Evolutionary conservation across 2,797 vertebrate genomes (phyloP), one percentile per base, ranked within the genome.

Genomic region (Morelia viridis): DNA sequence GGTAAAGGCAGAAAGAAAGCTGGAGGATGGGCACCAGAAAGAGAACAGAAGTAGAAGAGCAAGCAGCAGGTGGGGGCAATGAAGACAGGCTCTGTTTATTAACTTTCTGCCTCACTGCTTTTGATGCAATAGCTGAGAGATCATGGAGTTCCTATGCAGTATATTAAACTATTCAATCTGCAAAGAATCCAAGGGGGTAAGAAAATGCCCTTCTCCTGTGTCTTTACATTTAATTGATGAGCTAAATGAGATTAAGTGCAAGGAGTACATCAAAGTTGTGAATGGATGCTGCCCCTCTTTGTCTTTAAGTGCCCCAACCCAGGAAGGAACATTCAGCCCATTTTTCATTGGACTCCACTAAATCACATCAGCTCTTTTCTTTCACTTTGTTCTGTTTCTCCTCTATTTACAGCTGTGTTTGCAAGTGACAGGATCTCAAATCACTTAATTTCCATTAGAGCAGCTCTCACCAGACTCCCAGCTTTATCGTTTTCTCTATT

Each of bases 211-310:
- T 96, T 96, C 96, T 93, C 46, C 26, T n/a, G 96, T 96, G 92
- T 95, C 96, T 98, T 97, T 97, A 97, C 96, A 96, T 97, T 96
- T 97, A 97, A 97, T 98, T 97, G 97, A 92, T 3, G 64, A 88
- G 92, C 94, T 96, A 96, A 97, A 97, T 53, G 90, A 97, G 96
- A 97, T 97, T 95, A 96, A 96, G 94, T 86, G 92, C 94, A 41
- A 95, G 94, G 92, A 96, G 95, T 95, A 93, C 95, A 96, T 96
- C 96, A 96, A 95, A 94, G 93, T 89, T 94, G 96, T 89, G 94
- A 96, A 96, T 95, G 88, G 94, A 94, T 85, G 91, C 95, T 0
- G 26, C 31, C 64, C 92, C 93, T 94, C 94, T 95, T 95, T 96
- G 95, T 95, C 94, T 94, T 94, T n/a, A 3, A 13, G 93, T 93